Base-by-base conservation (phyloP, 2,888 invertebrate genomes). In the Drosophila buzzatii region DNA sequence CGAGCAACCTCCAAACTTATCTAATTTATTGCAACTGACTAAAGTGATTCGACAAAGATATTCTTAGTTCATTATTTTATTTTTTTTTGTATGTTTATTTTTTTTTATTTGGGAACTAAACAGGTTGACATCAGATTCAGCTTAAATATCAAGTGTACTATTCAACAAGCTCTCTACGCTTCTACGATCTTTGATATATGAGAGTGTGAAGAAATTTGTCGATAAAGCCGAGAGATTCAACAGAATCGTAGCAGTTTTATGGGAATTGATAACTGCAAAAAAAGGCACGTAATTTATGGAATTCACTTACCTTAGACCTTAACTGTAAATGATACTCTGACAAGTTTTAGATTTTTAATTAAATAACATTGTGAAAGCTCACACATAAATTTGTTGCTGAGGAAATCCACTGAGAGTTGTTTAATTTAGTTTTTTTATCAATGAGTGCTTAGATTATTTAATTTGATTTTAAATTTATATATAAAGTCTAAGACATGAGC, bases 21-120 rank as follows among this genome's bases (percentile, higher is more conserved):
- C 58, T 59, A 4, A 67, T 61, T 67, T 55, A 69, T 70, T n/a
- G 53, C 52, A 39, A 41, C 18, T 60, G 55, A 35, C 41, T 45
- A 16, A 60, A 37, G 5, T 33, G 12, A 66, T 49, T 44, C 47
- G 4, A 7, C 16, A 27, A 8, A 31, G 18, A 41, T 53, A 14
- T 62, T 53, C 45, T 31, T 16, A 12, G 27, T 20, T 4, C 3
- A 4, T n/a, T 9, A 10, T 10, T 10, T 10, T 8, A 14, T 8
- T 3, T 45, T 2, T 23, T 23, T 10, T n/a, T n/a, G 27, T 27
- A 27, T 27, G 27, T 8, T 14, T n/a, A 0, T 31, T n/a, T n/a
- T 5, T 47, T 5, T 31, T 31, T 1, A n/a, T 5, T 49, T 31
- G n/a, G n/a, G 18, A 18, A 12, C 49, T 33, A 9, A 56, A 31